Base-by-base conservation (phyloP, 2,797 vertebrate species). In the Eulemur coronatus region DNA sequence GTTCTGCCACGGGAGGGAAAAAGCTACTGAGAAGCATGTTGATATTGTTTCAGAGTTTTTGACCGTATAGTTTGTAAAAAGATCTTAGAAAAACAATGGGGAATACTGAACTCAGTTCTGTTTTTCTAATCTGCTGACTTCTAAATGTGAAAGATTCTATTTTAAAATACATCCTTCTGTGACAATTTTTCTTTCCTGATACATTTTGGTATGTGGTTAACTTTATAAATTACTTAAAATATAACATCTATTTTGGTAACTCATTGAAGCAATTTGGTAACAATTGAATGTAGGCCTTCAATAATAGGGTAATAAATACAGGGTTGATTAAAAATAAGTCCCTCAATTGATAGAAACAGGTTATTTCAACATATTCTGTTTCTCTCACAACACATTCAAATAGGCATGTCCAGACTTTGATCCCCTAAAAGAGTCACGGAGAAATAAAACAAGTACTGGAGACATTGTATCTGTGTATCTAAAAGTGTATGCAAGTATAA, bases 211-310 rank as follows among this genome's bases (percentile, higher is more conserved):
- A 55, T 69, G 28, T 73, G 52, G 30, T 93, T 96, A 95, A 91
- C 86, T 93, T 93, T 93, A 90, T 87, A 84, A 61, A 48, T 75
- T 92, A 50, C 41, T 84, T 93, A 87, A 95, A 89, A 84, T 95
- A 35, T 79, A 61, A 57, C 46, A 72, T 70, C 59, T 79, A 48
- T 96, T 94, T 85, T 84, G 63, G n/a, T 43, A 89, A 75, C 55
- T 93, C 69, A 63, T 55, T 52, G 78, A 81, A 63, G 91, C 41
- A 57, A 55, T 65, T 84, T 61, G 24, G 9, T 89, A 96, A 79
- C 14, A 91, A 43, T 24, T 86, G 72, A 85, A 67, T 92, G 35
- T 82, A 92, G 41, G 26, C 33, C 48, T 94, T 91, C 48, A 94
- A 72, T 38, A 82, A 59, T 79, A 91, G 20, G 2, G 78, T 80